Conservation (phyloP, 1,140 invertebrate genomes). For the Cyclina sinensis region DNA sequence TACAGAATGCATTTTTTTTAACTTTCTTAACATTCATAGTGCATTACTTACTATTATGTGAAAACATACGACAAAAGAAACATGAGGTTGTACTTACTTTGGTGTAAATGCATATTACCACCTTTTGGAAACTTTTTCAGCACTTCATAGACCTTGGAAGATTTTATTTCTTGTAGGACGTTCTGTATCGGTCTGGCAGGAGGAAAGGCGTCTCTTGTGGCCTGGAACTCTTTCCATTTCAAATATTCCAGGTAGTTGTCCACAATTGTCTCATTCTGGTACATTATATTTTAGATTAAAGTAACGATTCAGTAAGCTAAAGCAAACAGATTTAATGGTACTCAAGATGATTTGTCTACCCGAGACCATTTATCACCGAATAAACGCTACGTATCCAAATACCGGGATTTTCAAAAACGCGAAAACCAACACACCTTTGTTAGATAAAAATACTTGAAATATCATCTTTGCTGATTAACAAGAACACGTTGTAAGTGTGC, state of each 20-base stretch:
- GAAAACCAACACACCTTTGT: too few relatives aligned
- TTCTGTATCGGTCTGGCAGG: conserved; percentile 54
- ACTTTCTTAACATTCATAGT: too few relatives aligned
- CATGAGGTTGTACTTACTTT: conserved; percentile 38
- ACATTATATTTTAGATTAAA: too few relatives aligned
- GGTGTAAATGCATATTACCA: conserved; percentile 70
- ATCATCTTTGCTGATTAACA: too few relatives aligned
- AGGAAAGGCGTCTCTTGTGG: conserved; percentile 57
- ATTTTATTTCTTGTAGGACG: conserved; percentile 32
- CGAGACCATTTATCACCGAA: too few relatives aligned
- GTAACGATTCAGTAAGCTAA: too few relatives aligned
- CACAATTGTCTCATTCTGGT: conserved; percentile 67
- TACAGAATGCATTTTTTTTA: too few relatives aligned
- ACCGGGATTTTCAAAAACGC: too few relatives aligned
- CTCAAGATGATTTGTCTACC: background rate
- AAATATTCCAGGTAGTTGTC: conserved; percentile 67
- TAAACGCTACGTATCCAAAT: too few relatives aligned
- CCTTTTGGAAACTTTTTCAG: conserved; percentile 69
- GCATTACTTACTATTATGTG: too few relatives aligned
- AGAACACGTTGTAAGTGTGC: too few relatives aligned
- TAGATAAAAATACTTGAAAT: too few relatives aligned
- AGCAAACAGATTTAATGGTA: background rate
- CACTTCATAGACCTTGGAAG: conserved; percentile 52
- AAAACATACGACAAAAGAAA: background rate
- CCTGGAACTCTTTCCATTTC: conserved; percentile 65